Evolutionary conservation across 2,888 invertebrate species (phyloP).

Genomic region (Tanypteryx hageni): DNA sequence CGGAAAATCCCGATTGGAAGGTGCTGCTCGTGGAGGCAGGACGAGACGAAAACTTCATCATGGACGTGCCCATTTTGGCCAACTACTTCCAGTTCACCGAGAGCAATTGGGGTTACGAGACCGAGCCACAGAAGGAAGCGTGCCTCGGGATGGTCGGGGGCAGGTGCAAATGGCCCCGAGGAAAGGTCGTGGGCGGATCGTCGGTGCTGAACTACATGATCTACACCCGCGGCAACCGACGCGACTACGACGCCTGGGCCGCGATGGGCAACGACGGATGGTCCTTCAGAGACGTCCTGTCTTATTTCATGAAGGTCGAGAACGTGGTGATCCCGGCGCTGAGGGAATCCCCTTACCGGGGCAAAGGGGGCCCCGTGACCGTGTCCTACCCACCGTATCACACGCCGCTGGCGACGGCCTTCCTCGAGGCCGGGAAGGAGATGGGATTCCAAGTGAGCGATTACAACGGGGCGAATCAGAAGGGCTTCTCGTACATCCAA

Average conservation of each 20-base stretch:
- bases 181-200: constrained; percentile 89
- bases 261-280: constrained; percentile 87
- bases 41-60: constrained; percentile 81
- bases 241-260: constrained; percentile 91
- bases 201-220: constrained; percentile 91
- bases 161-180: constrained; percentile 84
- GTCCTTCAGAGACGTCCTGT: constrained; percentile 84
- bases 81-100: constrained; percentile 84
- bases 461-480: constrained; percentile 78
- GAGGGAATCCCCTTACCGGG: constrained; percentile 74
- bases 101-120: constrained; percentile 80
- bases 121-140: constrained; percentile 74
- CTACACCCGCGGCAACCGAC: constrained; percentile 88
- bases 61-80: constrained; percentile 86
- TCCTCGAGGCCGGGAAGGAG: constrained; percentile 81
- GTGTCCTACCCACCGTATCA: constrained; percentile 79
- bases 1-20: constrained; percentile 80
- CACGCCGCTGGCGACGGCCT: constrained; percentile 80
- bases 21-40: constrained; percentile 87
- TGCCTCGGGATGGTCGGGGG: constrained; percentile 74
- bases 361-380: constrained; percentile 78
- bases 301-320: constrained; percentile 89
- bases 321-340: constrained; percentile 79
- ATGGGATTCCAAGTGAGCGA: constrained; percentile 81
- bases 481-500: constrained; percentile 80